A percentile compares a stretch with the other conserved stretches of the same genome.
Conservation (phyloP, 1,140 invertebrate genomes). For the Homalodisca vitripennis region DNA sequence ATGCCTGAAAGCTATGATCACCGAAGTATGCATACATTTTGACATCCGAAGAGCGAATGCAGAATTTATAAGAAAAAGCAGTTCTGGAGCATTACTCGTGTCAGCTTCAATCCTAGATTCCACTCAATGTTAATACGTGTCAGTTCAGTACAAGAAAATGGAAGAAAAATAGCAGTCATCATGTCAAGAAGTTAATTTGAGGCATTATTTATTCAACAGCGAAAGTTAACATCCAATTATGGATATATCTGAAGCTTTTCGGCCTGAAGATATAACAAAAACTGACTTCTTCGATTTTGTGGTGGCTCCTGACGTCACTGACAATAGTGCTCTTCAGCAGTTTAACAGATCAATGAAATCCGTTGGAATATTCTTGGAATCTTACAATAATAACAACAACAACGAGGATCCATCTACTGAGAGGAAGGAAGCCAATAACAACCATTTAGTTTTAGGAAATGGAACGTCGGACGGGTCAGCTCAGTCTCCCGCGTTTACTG, state of each 20-base stretch:
- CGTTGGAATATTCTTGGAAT: constrained; percentile 49
- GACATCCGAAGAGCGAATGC: too few relatives aligned
- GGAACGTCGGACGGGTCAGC: constrained; percentile 54
- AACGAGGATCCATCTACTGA: constrained; percentile 25
- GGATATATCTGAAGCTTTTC: constrained; percentile 31
- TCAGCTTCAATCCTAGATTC: too few relatives aligned
- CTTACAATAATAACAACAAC: constrained; percentile 60
- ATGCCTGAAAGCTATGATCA: too few relatives aligned
- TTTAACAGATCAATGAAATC: constrained; percentile 36
- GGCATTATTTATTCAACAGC: too few relatives aligned
- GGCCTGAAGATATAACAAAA: constrained; percentile 52
- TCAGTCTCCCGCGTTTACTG: constrained; percentile 47
- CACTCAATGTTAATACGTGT: too few relatives aligned
- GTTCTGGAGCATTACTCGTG: too few relatives aligned
- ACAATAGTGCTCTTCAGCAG: constrained; percentile 25
- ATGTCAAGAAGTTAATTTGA: too few relatives aligned
- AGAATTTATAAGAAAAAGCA: too few relatives aligned
- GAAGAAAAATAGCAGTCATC: too few relatives aligned
- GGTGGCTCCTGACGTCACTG: constrained; percentile 57
- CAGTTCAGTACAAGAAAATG: too few relatives aligned
- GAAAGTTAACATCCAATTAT: constrained; percentile 19
- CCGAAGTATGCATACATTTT: too few relatives aligned
- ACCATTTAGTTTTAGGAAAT: constrained; percentile 41
- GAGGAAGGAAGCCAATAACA: constrained; percentile 38
- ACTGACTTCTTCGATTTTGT: constrained; percentile 86